These are phyloP conservation scores for Irena cyanogastra DNA, from an alignment of 2,113 vertebrate species.

Conservation along the genomic window DNA sequence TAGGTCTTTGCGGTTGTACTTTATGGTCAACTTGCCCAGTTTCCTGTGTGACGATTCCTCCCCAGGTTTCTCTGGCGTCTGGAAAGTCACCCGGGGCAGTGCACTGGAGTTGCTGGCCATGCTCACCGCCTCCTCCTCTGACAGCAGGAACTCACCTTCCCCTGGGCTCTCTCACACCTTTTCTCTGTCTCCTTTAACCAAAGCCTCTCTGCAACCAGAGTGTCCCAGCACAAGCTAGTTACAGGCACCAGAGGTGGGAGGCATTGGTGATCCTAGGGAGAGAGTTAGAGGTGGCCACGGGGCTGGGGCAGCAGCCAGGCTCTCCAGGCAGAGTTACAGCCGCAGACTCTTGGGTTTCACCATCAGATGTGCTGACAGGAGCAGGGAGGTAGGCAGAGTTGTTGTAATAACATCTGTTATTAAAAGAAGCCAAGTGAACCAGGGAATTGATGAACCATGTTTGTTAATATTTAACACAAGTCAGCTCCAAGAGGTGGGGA, in stretches of 20 bases:
- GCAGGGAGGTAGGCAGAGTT: background rate
- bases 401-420: slow-evolving; percentile 52
- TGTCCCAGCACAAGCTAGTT: background rate
- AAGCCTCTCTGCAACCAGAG: background rate
- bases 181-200: background rate
- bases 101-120: slow-evolving; percentile 80
- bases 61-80: slow-evolving; percentile 74
- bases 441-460: slow-evolving; percentile 17
- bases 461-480: slow-evolving; percentile 61
- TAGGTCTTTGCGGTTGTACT: slow-evolving; percentile 92
- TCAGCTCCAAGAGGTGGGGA: background rate
- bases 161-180: background rate
- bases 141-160: background rate
- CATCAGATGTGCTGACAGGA: background rate
- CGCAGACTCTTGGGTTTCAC: slow-evolving; percentile 29
- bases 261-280: background rate
- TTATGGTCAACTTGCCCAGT: slow-evolving; percentile 90
- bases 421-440: slow-evolving; percentile 52
- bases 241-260: background rate
- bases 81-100: slow-evolving; percentile 86
- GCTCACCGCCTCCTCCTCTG: background rate
- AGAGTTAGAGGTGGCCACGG: background rate
- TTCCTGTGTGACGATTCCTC: slow-evolving; percentile 77
- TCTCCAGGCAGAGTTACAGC: slow-evolving; percentile 12
- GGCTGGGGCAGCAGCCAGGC: background rate